Conservation (phyloP, 2,797 vertebrate species). For the Anniella stebbinsi region DNA sequence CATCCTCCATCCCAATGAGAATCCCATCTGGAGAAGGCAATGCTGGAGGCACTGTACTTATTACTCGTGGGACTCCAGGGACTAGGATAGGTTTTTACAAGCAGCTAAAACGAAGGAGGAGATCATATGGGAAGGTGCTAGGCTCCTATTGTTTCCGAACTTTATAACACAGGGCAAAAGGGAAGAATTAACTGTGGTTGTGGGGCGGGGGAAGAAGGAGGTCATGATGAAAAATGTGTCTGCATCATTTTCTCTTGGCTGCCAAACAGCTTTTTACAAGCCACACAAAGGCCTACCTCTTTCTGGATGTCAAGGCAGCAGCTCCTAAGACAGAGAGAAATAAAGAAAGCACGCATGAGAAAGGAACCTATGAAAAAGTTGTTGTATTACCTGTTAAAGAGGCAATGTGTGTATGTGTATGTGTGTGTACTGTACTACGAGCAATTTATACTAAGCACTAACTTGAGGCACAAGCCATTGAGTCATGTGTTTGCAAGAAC, state of each 20-base stretch:
- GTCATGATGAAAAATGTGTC: conserved; percentile 66
- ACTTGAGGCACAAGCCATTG: not conserved
- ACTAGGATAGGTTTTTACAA: conserved; percentile 72
- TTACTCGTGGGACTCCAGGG: conserved; percentile 68
- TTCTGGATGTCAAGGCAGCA: conserved; percentile 48
- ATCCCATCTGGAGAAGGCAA: conserved; percentile 67
- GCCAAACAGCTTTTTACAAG: conserved; percentile 61
- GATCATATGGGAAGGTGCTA: conserved; percentile 79
- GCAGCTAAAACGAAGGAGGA: conserved; percentile 70
- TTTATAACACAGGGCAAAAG: conserved; percentile 75
- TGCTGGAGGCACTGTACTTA: conserved; percentile 67
- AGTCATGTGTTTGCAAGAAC: not conserved
- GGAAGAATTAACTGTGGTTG: conserved; percentile 75
- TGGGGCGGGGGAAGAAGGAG: not conserved
- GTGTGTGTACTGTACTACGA: not conserved
- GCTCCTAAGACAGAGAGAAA: conserved; percentile 43
- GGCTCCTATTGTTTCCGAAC: conserved; percentile 77
- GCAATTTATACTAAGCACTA: not conserved
- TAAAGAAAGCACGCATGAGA: conserved; percentile 24
- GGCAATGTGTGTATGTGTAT: not conserved
- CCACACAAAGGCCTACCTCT: conserved; percentile 60
- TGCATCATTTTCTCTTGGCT: conserved; percentile 59
- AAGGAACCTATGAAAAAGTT: not conserved
- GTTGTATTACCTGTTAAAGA: not conserved
- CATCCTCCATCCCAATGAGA: conserved; percentile 69